Evolutionary conservation across 2,797 vertebrate species (phyloP), one percentile per base, ranked within the genome.

Genomic region (Cossypha niveicapilla): DNA sequence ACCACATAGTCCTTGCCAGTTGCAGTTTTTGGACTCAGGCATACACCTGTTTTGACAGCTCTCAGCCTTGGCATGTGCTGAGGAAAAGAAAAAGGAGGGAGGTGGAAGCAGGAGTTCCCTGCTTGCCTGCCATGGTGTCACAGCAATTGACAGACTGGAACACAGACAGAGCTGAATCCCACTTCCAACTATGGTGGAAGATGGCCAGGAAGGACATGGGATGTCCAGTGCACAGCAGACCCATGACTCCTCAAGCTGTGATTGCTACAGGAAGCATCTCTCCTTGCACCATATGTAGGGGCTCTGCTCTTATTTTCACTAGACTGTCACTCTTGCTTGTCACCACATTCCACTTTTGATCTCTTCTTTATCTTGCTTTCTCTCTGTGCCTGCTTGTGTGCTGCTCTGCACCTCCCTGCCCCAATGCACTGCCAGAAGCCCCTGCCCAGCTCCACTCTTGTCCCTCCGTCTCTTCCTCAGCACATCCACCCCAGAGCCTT

Each of bases 271-370:
- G 51, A 5, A 65, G 23, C 4, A 0, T 24, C 27, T 73, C 30
- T 30, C 30, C 24, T 77, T 51, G 23, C 21, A 39, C 28, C 2
- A 0, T 10, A 27, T 4, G 5, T 5, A 61, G 18, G 44, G 39
- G 1, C 1, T 74, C 34, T 24, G 4, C 6, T 67, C 47, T 51
- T 78, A 42, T 37, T 61, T 53, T 71, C 47, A 28, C n/a, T 23
- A 70, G 51, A 44, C 7, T 65, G 45, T 14, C 0, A 0, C 6
- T 82, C 34, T 21, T 21, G 47, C 23, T 77, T 3, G 0, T 67
- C 53, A 63, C 9, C 21, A 54, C 10, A 30, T 30, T 18, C 12
- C n/a, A 39, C 13, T 37, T 80, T 28, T 24, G 16, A 4, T 21
- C 18, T 77, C 30, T 41, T 45, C 22, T 14, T 53, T 74, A 37